Percentiles rank a stretch among this genome's conserved stretches.
Evolutionary conservation across 2,888 invertebrate species (phyloP).

Genomic region (Troilus luridus): DNA sequence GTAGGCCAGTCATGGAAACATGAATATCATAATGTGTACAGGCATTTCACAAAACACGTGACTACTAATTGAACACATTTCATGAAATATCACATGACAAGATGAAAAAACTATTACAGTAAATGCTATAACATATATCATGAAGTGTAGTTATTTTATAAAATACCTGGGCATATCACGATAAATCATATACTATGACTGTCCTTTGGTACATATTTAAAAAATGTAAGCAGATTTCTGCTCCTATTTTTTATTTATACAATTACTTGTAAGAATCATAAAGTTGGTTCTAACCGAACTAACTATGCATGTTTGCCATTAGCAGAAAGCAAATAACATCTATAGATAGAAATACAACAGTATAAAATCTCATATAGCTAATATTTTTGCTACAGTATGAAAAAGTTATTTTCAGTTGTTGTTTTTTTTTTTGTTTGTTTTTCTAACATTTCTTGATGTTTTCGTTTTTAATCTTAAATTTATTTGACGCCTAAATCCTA

Average conservation of each 20-base stretch:
- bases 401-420: conserved; percentile 48
- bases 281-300: conserved; percentile 57
- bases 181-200: background rate
- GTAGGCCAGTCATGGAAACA: background rate
- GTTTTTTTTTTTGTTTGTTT: conserved; percentile 50
- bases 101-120: background rate
- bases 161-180: background rate
- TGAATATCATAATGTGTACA: background rate
- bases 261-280: conserved; percentile 41
- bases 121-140: background rate
- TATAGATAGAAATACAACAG: conserved; percentile 64
- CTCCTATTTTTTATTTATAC: conserved; percentile 47
- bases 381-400: conserved; percentile 57
- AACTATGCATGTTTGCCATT: conserved; percentile 59
- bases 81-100: background rate
- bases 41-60: background rate
- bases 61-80: background rate
- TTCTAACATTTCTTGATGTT: conserved; percentile 47
- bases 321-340: conserved; percentile 64
- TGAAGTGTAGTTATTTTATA: background rate
- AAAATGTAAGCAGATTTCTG: conserved; percentile 47
- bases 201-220: background rate
- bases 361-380: conserved; percentile 61
- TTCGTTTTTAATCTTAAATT: conserved; percentile 60
- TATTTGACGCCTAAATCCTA: conserved; percentile 64